phyloP scores from a whole-genome alignment of 2,113 vertebrate species.

The Oryzias celebensis region DNA sequence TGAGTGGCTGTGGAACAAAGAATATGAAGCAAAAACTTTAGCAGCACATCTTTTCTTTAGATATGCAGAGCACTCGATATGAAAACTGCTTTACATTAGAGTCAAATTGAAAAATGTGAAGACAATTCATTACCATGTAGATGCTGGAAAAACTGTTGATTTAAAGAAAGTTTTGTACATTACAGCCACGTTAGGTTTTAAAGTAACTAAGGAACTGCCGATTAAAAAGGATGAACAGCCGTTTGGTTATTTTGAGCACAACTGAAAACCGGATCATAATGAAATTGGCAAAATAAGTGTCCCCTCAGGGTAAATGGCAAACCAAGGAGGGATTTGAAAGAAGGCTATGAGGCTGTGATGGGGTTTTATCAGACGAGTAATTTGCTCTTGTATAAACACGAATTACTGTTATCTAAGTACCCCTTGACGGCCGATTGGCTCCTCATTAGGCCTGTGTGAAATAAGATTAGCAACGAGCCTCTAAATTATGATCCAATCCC shows the following conservation, averaged over 20 bases:
- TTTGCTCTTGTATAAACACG: conserved; percentile 76
- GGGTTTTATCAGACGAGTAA: conserved; percentile 69
- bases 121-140: too few species aligned
- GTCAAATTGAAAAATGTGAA: too few species aligned
- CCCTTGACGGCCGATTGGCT: conserved; percentile 73
- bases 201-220: conserved; percentile 12
- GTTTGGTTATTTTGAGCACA: conserved; percentile 61
- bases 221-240: conserved; percentile 54
- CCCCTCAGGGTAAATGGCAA: conserved; percentile 64
- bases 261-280: conserved; percentile 67
- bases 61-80: too few species aligned
- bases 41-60: too few species aligned
- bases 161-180: too few species aligned
- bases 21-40: too few species aligned
- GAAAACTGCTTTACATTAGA: too few species aligned
- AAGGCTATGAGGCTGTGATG: conserved; percentile 60
- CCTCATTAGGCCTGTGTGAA: conserved; percentile 75
- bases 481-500: conserved; percentile 75
- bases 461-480: conserved; percentile 73
- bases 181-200: not conserved
- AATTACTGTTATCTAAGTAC: conserved; percentile 74
- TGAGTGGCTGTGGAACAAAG: too few species aligned
- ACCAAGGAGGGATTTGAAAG: conserved; percentile 69
- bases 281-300: conserved; percentile 74
- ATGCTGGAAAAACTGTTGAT: too few species aligned